Evolutionary conservation across 2,113 vertebrate species (phyloP), one percentile per base, ranked within the genome.

Genomic region (Clinocottus analis): DNA sequence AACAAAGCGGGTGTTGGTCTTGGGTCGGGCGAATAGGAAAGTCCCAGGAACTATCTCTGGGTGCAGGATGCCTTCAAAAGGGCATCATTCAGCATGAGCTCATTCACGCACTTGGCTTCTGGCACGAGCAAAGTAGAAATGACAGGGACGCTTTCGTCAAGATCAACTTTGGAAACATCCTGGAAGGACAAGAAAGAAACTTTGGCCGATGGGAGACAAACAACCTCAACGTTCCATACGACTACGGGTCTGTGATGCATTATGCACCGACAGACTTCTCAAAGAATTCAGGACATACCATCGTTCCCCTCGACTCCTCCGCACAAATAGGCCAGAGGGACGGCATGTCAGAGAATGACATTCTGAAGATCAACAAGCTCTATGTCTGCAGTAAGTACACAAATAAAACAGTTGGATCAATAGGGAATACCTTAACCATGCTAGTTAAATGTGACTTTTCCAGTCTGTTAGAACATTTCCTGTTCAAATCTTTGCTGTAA

Each of bases 341-440:
- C 33, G 58, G 65, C 70, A 83, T 70, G 82, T 60, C 80, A 0
- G 51, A 72, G 2, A 64, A 25, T 2, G 73, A 82, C 53, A 31
- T 82, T 0, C 60, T 76, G 66, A 82, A 76, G 25, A 33, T 76
- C 66, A 82, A 82, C 80, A 76, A 56, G 43, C 73, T 82, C 0
- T 77, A 77, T 27, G 1, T 3, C 39, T 77, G 73, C 67, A 31
- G 80, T 77, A 43, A 59, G 73, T 75, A 31, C 2, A 4, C n/a
- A 41, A 25, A 25, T 43, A 33, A 31, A 59, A 16, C 27, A 17
- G 7, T 59, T 17, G 9, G 1, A 17, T 3, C 7, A 29, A 17
- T 3, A 17, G 55, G 27, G 27, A 19, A 31, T 31, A 31, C n/a
- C 59, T 11, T 37, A 12, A 21, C 29, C 29, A 31, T 31, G 29